Conservation (phyloP, 2,113 vertebrate species). For the Megatriorchis doriae region DNA sequence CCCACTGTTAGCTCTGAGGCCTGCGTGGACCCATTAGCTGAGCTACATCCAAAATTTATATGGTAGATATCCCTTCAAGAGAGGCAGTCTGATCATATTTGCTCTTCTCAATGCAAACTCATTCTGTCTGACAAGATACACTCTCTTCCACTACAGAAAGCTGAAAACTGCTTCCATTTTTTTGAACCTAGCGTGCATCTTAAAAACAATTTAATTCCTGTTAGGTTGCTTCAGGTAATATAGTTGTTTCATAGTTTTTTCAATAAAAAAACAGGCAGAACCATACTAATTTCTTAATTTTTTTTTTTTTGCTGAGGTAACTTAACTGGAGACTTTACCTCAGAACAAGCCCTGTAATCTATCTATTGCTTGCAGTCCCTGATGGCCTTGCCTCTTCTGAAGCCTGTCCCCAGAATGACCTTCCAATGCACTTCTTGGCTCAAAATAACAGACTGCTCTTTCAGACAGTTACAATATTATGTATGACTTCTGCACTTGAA, state of each 20-base stretch:
- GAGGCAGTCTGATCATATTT: not conserved
- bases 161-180: not conserved
- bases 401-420: not conserved
- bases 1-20: not conserved
- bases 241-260: not conserved
- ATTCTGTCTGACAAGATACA: not conserved
- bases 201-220: not conserved
- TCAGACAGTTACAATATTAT: not conserved
- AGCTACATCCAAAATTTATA: not conserved
- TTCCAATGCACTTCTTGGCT: not conserved
- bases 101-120: not conserved
- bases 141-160: not conserved
- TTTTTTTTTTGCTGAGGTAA: not conserved
- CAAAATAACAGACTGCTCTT: not conserved
- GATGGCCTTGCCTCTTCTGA: not conserved
- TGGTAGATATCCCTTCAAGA: not conserved
- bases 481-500: not conserved
- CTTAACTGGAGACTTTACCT: not conserved
- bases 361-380: not conserved
- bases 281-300: not conserved
- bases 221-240: not conserved
- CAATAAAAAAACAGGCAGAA: not conserved
- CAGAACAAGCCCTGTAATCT: not conserved
- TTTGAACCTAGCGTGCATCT: not conserved
- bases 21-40: not conserved